Percentiles rank a stretch among this genome's conserved stretches.
Conservation (phyloP, 2,888 invertebrate species). For the Lissocephala sabroskyi region DNA sequence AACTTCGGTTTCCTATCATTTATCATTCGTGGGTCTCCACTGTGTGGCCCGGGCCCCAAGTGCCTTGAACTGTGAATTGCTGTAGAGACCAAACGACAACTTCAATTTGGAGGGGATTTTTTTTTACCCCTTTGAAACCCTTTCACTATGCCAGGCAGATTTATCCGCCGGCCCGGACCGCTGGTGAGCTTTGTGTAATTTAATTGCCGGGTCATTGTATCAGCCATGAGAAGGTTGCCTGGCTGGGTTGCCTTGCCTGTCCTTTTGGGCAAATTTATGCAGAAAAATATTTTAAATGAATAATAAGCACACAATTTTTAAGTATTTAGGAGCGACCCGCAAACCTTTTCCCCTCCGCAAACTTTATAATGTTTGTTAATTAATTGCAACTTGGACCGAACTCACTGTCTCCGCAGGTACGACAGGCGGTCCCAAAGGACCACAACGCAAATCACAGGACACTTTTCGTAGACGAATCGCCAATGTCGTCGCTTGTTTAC, state of each 20-base stretch:
- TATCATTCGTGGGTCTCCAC: slow-evolving; percentile 30
- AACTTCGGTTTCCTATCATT: slow-evolving; percentile 33
- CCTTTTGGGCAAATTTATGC: slow-evolving; percentile 28
- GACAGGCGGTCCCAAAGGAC: too few species aligned
- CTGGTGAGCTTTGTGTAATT: slow-evolving; percentile 39
- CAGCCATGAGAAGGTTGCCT: not conserved
- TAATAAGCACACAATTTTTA: slow-evolving; percentile 24
- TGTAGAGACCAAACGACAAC: slow-evolving; percentile 24
- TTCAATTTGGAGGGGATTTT: slow-evolving; percentile 10
- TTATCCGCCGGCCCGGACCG: slow-evolving; percentile 14
- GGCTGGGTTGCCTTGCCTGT: not conserved
- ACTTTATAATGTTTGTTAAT: slow-evolving; percentile 1
- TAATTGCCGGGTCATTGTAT: slow-evolving; percentile 39
- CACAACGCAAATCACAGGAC: too few species aligned
- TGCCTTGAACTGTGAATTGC: slow-evolving; percentile 43
- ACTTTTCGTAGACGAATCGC: too few species aligned
- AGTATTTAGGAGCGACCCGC: slow-evolving; percentile 17
- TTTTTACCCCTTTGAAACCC: slow-evolving; percentile 1
- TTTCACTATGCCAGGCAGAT: not conserved
- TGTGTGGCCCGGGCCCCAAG: slow-evolving; percentile 38
- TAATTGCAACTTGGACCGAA: slow-evolving; percentile 4
- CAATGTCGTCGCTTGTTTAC: slow-evolving; percentile 30
- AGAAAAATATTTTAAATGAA: slow-evolving; percentile 33
- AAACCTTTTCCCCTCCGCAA: not conserved
- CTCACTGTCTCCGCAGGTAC: too few species aligned